A percentile compares a stretch with the other conserved stretches of the same genome.
phyloP scores from a whole-genome alignment of 2,797 vertebrate genomes.

The Poecilia gillii region DNA sequence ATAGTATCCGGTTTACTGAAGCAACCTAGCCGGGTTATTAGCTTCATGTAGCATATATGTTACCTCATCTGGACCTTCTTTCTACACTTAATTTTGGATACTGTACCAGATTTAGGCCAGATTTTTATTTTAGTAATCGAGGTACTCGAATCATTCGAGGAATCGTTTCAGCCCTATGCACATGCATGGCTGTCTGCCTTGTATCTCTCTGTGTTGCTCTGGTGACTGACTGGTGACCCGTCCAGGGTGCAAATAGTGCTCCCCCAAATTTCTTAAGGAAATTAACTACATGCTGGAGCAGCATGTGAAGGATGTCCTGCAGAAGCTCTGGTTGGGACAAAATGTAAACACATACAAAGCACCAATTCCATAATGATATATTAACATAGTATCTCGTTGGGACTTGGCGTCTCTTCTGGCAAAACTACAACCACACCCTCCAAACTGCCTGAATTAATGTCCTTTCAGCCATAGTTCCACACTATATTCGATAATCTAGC shows the following conservation, averaged over 20 bases:
- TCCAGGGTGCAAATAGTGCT: not conserved
- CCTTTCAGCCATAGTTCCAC: not conserved
- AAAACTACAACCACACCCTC: not conserved
- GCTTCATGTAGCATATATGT: not conserved
- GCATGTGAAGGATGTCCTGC: not conserved
- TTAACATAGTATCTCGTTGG: not conserved
- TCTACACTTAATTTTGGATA: not conserved
- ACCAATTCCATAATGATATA: not conserved
- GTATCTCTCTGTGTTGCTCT: not conserved
- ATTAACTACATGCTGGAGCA: not conserved
- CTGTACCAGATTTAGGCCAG: not conserved
- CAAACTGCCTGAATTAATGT: not conserved
- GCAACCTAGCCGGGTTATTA: not conserved
- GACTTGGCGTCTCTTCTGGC: not conserved
- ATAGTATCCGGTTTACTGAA: not conserved
- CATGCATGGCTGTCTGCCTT: not conserved
- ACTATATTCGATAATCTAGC: not conserved
- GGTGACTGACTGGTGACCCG: not conserved
- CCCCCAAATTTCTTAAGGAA: not conserved
- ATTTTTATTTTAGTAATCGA: too few species aligned
- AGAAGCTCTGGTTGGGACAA: not conserved
- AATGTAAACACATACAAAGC: not conserved
- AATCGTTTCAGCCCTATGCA: too few species aligned
- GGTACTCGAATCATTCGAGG: too few species aligned
- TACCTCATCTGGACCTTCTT: not conserved